phyloP scores from a whole-genome alignment of 2,888 invertebrate genomes.

The Uloborus plumipes region DNA sequence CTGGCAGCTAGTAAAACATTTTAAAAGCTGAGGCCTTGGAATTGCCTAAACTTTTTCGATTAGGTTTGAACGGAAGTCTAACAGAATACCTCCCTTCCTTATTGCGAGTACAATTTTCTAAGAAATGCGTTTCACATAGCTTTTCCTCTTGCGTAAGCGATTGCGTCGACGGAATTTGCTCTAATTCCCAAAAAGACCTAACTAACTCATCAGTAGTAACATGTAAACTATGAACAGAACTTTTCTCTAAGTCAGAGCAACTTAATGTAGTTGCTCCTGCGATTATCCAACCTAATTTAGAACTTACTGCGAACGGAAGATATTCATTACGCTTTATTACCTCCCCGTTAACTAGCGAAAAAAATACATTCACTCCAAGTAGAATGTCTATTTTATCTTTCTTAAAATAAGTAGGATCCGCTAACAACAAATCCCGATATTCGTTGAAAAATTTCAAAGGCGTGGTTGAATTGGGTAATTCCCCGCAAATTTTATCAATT shows the following conservation, averaged over 20 bases:
- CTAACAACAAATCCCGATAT: neutral
- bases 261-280: neutral
- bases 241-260: neutral
- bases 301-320: neutral
- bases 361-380: neutral
- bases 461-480: neutral
- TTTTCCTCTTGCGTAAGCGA: neutral
- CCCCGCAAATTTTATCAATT: neutral
- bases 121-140: neutral
- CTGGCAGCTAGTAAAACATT: too few relatives aligned
- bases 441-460: neutral
- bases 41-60: neutral
- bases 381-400: too few relatives aligned
- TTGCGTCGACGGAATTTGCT: neutral
- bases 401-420: neutral
- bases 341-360: neutral
- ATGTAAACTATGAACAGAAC: neutral
- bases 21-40: neutral
- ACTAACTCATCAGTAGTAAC: neutral
- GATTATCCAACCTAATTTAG: neutral
- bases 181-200: slow-evolving; percentile 1
- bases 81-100: neutral
- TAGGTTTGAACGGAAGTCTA: slow-evolving; percentile 1
- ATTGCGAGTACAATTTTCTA: neutral
- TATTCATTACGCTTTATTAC: too few relatives aligned